These are phyloP conservation scores for Myotis lucifugus DNA, from an alignment of 2,113 vertebrate genomes.

Conservation along the genomic window DNA sequence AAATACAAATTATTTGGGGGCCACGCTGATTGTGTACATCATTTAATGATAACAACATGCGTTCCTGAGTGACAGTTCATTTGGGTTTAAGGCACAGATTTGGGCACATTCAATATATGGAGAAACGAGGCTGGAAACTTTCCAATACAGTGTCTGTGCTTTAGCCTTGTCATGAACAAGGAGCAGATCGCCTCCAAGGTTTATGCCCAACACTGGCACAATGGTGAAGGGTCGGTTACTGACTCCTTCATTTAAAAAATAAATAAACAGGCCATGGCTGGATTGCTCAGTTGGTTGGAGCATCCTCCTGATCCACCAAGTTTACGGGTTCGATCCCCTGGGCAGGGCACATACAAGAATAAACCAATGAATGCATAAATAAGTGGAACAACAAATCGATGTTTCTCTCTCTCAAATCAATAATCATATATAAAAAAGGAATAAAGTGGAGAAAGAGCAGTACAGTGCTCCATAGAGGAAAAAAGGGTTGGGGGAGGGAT, in stretches of 20 bases:
- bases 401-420: neutral
- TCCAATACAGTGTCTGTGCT: constrained; percentile 61
- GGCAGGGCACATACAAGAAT: neutral
- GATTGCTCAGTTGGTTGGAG: neutral
- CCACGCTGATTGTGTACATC: neutral
- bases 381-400: neutral
- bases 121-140: constrained; percentile 73
- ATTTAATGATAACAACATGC: neutral
- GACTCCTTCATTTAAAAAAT: constrained; percentile 38
- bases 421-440: neutral
- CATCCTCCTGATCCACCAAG: neutral
- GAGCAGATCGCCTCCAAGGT: constrained; percentile 57
- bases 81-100: constrained; percentile 68
- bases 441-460: constrained; percentile 13
- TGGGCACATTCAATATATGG: constrained; percentile 64
- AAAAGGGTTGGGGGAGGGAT: neutral
- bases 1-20: neutral
- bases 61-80: constrained; percentile 56
- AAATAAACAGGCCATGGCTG: neutral
- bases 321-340: neutral
- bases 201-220: constrained; percentile 51
- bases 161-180: constrained; percentile 64
- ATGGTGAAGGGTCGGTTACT: constrained; percentile 4
- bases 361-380: neutral
- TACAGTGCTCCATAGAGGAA: neutral